Conservation (phyloP, 2,888 invertebrate species). For the Colletes collaris region DNA sequence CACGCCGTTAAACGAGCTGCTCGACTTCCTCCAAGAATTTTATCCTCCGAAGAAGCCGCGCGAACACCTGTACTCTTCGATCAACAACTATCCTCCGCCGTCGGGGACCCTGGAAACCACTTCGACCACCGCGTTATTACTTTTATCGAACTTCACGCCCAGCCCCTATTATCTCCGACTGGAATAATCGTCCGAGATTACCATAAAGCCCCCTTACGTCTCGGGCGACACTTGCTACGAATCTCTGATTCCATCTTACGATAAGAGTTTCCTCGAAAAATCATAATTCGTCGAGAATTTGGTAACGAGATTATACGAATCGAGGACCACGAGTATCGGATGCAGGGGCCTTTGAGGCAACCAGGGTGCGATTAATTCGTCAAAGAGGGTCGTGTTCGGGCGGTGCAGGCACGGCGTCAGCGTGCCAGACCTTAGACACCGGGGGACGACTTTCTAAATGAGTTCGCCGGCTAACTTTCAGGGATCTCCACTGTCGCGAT, state of each 20-base stretch:
- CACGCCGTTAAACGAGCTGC: slow-evolving; percentile 63
- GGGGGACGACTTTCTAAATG: slow-evolving; percentile 39
- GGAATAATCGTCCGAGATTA: background rate
- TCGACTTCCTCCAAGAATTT: slow-evolving; percentile 55
- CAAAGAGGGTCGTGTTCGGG: slow-evolving; percentile 24
- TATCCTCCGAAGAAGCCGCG: background rate
- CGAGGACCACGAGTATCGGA: too few species aligned
- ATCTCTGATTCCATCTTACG: too few species aligned
- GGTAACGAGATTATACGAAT: too few species aligned
- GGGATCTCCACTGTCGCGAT: background rate
- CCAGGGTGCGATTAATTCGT: slow-evolving; percentile 49
- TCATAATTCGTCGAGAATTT: too few species aligned
- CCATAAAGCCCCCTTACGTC: too few species aligned
- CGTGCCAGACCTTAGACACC: slow-evolving; percentile 12
- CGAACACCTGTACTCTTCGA: background rate
- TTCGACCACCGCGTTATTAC: slow-evolving; percentile 18
- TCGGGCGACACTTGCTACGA: too few species aligned
- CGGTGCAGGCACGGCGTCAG: background rate
- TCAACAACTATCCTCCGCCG: background rate
- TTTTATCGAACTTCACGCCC: slow-evolving; percentile 1
- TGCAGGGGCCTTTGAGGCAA: background rate
- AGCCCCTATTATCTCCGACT: background rate
- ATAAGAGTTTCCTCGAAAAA: too few species aligned
- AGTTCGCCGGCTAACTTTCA: slow-evolving; percentile 13
- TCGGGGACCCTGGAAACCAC: slow-evolving; percentile 11